Base-by-base conservation (phyloP, 2,113 vertebrate genomes). In the Prochilodus magdalenae region DNA sequence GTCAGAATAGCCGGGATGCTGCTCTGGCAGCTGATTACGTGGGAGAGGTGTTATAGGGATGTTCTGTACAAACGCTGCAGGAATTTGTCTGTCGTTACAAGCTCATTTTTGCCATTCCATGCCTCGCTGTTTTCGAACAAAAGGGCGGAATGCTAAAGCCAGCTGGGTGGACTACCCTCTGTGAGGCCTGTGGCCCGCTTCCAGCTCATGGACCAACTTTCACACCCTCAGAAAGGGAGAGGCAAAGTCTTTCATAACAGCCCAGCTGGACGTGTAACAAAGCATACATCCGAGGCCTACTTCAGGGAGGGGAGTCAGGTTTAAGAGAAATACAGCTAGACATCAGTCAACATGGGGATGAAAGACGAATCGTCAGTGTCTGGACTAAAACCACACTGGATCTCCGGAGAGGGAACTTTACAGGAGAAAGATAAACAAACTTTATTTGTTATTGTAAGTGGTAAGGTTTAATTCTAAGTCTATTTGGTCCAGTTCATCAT, bases 141-240 rank as follows among this genome's bases (percentile, higher is more conserved):
- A 26, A 76, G 8, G 53, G 40, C 33, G 51, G 73, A 80, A 77
- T 74, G 73, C 66, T 60, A 53, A 30, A 83, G 69, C 26, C 67
- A 63, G 77, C 77, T 70, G 51, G 47, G 73, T 47, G 33, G 55
- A 60, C 29, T 40, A 72, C 14, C n/a, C 71, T 26, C 55, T 85
- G 55, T 44, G 75, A 71, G 30, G 69, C 71, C 75, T 29, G 22
- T 75, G 47, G 63, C 70, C n/a, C 44, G 30, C 3, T 57, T 60
- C 73, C 49, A 62, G 24, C 75, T 30, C 57, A 63, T 40, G 44
- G 30, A 82, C 14, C 30, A 77, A 79, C 72, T 75, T 69, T 77
- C 67, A 84, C 63, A 75, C 66, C 86, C 76, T 73, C 57, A 47
- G 85, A 85, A 51, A 59, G 82, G 80, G 82, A 87, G 85, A 89